Evolutionary conservation across 1,140 invertebrate genomes (phyloP).

Genomic region (Nasonia giraulti): DNA sequence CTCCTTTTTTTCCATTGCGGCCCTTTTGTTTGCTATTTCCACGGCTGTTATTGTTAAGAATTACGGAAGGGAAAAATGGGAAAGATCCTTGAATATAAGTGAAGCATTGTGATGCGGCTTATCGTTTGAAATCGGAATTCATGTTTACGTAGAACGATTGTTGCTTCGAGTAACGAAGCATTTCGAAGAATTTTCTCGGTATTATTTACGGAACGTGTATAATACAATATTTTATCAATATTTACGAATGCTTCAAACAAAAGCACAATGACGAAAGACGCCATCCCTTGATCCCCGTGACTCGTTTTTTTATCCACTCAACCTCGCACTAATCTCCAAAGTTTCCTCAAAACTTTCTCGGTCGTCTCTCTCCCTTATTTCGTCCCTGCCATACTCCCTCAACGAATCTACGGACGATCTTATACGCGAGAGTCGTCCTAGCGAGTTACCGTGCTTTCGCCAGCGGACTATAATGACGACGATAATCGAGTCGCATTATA

Average conservation of each 20-base stretch:
- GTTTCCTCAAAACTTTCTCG: background rate
- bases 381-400: background rate
- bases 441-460: background rate
- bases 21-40: background rate
- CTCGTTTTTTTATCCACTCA: background rate
- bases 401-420: background rate
- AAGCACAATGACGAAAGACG: background rate
- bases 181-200: too few species aligned
- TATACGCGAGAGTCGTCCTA: background rate
- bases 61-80: too few species aligned
- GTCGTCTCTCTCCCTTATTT: conserved; percentile 18
- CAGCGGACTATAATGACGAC: conserved; percentile 18
- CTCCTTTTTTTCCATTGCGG: background rate
- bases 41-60: background rate
- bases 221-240: too few species aligned
- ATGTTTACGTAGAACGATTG: too few species aligned
- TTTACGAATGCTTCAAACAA: too few species aligned
- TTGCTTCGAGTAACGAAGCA: too few species aligned
- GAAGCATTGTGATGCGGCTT: too few species aligned
- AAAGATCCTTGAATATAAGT: too few species aligned
- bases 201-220: too few species aligned
- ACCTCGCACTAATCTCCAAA: conserved; percentile 2
- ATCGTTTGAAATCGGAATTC: too few species aligned
- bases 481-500: conserved; percentile 26
- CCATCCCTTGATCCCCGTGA: background rate